phyloP scores from a whole-genome alignment of 2,888 invertebrate species.

The Melanargia galathea region DNA sequence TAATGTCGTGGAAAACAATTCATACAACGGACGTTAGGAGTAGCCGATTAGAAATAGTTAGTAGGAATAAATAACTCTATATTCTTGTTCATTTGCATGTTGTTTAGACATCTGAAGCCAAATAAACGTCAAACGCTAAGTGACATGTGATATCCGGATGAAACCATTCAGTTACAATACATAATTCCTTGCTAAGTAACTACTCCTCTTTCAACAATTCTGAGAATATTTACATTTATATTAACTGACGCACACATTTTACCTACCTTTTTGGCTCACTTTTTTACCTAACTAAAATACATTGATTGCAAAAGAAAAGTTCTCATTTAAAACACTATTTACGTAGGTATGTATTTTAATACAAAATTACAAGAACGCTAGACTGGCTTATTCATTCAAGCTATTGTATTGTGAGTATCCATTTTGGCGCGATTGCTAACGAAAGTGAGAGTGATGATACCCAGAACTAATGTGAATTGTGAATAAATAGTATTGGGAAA shows the following conservation, averaged over 20 bases:
- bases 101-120: constrained; percentile 31
- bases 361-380: too few species aligned
- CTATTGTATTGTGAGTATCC: too few species aligned
- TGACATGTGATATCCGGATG: constrained; percentile 31
- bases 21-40: not conserved
- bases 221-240: constrained; percentile 20
- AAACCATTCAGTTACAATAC: constrained; percentile 25
- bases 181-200: constrained; percentile 24
- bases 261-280: too few species aligned
- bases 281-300: too few species aligned
- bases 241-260: constrained; percentile 14
- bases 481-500: too few species aligned
- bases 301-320: not conserved
- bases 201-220: constrained; percentile 25
- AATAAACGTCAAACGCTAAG: constrained; percentile 27
- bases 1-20: not conserved
- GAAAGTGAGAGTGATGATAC: too few species aligned
- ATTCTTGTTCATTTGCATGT: constrained; percentile 11
- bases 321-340: too few species aligned
- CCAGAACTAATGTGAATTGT: too few species aligned
- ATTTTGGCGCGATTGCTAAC: too few species aligned
- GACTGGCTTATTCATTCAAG: too few species aligned
- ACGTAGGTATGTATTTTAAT: too few species aligned
- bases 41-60: not conserved
- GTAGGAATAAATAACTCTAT: not conserved